Percentiles rank a stretch among this genome's conserved stretches.
phyloP scores from a whole-genome alignment of 2,113 vertebrate species.

The Neodon shergylaensis region DNA sequence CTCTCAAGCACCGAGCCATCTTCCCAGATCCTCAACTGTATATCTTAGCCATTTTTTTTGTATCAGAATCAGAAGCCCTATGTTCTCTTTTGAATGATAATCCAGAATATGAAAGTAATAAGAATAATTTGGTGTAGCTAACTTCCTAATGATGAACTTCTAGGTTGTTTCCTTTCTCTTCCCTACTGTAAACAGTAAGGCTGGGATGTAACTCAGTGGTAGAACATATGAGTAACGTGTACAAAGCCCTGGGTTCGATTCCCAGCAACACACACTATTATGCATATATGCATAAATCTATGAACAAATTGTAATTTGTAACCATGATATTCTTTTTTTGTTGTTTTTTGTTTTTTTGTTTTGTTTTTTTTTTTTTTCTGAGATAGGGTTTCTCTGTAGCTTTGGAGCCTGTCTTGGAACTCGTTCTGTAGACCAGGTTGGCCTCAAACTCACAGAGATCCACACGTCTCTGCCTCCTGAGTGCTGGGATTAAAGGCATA shows the following conservation, averaged over 20 bases:
- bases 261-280: not conserved
- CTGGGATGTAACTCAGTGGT: not conserved
- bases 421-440: too few relatives aligned
- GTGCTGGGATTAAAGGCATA: too few relatives aligned
- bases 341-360: too few relatives aligned
- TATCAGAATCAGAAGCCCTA: not conserved
- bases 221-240: not conserved
- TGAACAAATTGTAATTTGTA: not conserved
- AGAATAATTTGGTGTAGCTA: not conserved
- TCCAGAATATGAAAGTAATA: not conserved
- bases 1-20: not conserved
- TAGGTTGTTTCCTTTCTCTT: not conserved
- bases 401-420: too few relatives aligned
- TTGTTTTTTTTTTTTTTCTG: too few relatives aligned
- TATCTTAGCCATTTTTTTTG: not conserved
- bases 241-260: not conserved
- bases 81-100: not conserved
- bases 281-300: not conserved
- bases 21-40: not conserved
- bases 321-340: not conserved
- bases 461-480: too few relatives aligned
- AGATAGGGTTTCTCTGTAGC: too few relatives aligned
- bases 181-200: not conserved
- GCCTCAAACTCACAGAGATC: too few relatives aligned
- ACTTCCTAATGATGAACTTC: not conserved